Percentiles rank a stretch among this genome's conserved stretches.
Conservation (phyloP, 1,140 invertebrate species). For the Microplitis mediator region DNA sequence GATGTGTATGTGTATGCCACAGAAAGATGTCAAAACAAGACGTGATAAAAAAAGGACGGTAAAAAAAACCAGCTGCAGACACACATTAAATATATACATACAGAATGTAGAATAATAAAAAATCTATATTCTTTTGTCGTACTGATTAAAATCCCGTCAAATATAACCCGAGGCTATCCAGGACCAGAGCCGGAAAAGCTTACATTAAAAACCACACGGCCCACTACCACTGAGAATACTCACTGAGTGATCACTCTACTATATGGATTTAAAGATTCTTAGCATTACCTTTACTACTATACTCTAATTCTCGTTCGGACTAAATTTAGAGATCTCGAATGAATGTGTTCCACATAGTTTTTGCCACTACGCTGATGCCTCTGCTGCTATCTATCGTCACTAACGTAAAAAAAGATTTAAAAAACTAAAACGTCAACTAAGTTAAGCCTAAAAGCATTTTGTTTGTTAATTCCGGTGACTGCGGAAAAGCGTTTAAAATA, state of each 20-base stretch:
- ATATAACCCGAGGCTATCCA: too few relatives aligned
- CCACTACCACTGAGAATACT: too few relatives aligned
- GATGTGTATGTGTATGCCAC: too few relatives aligned
- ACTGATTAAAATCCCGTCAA: too few relatives aligned
- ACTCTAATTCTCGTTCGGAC: slow-evolving; percentile 25
- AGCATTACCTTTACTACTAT: slow-evolving; percentile 17
- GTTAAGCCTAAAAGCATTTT: neutral
- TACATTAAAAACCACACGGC: too few relatives aligned
- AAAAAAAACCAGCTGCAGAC: too few relatives aligned
- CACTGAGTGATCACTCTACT: neutral
- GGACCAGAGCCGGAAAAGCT: too few relatives aligned
- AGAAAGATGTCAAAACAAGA: too few relatives aligned
- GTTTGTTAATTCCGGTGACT: neutral
- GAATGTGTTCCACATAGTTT: slow-evolving; percentile 27
- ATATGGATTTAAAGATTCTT: slow-evolving; percentile 18
- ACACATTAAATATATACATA: too few relatives aligned
- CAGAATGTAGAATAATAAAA: too few relatives aligned
- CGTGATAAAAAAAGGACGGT: too few relatives aligned
- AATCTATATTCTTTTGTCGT: too few relatives aligned
- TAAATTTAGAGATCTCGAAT: slow-evolving; percentile 33
- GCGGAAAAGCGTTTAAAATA: neutral
- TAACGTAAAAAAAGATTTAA: neutral
- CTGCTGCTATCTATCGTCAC: neutral
- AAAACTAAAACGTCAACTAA: neutral
- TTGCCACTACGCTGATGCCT: neutral